Base-by-base conservation (phyloP, 2,113 vertebrate genomes). In the Cephalopterus ornatus region DNA sequence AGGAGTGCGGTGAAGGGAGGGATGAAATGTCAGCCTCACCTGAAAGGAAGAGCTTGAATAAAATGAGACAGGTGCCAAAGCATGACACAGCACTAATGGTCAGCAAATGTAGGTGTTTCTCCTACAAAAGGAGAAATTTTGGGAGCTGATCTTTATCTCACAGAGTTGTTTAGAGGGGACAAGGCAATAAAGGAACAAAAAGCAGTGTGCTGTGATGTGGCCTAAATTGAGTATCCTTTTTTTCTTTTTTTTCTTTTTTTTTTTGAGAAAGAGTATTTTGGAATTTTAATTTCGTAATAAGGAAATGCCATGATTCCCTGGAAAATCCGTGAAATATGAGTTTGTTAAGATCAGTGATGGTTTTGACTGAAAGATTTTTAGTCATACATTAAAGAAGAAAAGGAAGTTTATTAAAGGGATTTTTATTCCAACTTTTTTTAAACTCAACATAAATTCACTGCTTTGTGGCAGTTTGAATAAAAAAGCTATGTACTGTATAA, bases 1-100 rank as follows among this genome's bases (percentile, higher is more conserved):
- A 46, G 11, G 2, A 1, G 2, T 7, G 1, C 3, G 5, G 8
- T 32, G 35, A 63, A 33, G 4, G 11, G 11, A 33, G 13, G 7
- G 30, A 67, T 11, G 20, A 52, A 77, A 70, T 14, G 27, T 32
- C 32, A 35, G 47, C 24, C 10, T 78, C 9, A 9, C 56, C 19
- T 62, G 32, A 79, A 33, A 72, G 55, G 42, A 81, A 93, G 35
- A 59, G 14, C 14, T 39, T 62, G 33, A 28, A 78, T 39, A 68
- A 67, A 50, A 8, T 55, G 46, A 77, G 72, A 77, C 70, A 67
- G 10, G 3, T 55, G 33, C 3, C 55, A 19, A 91, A 47, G 27
- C 26, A 27, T 42, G 47, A 42, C 5, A 47, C 14, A 55, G 22
- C 4, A 12, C 6, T 50, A 59, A 49, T 37, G 18, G 28, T 20